Evolutionary conservation across 1,140 invertebrate species (phyloP).

Genomic region (Drosophila teissieri): DNA sequence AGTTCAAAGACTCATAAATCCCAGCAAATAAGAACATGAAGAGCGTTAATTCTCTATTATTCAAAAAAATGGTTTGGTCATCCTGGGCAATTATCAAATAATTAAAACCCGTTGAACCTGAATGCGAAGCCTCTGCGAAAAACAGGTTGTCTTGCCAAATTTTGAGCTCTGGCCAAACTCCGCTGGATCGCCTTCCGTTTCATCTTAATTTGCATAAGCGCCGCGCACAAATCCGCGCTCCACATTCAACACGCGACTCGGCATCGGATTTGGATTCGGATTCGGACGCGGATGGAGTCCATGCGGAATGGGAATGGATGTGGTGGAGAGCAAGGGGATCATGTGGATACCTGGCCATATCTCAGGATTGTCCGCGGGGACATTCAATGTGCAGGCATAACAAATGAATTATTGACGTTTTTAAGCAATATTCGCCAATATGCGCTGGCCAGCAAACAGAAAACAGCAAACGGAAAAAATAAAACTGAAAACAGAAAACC

Average conservation of each 20-base stretch:
- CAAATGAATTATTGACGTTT: conserved; percentile 85
- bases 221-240: conserved; percentile 70
- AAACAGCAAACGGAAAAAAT: neutral
- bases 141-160: conserved; percentile 21
- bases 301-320: neutral
- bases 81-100: neutral
- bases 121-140: neutral
- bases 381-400: conserved; percentile 84
- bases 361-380: conserved; percentile 60
- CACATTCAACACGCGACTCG: conserved; percentile 69
- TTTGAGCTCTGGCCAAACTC: neutral
- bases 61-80: neutral
- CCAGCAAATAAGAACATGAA: neutral
- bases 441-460: conserved; percentile 30
- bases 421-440: conserved; percentile 84
- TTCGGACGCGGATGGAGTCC: neutral
- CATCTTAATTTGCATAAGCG: conserved; percentile 78
- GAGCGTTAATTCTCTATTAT: neutral
- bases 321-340: too few relatives aligned
- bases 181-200: conserved; percentile 24
- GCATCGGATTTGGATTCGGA: conserved; percentile 2
- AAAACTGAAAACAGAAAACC: neutral
- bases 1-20: neutral
- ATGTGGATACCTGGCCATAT: conserved; percentile 47
- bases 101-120: conserved; percentile 2